Percentiles rank a stretch among this genome's conserved stretches.
Conservation (phyloP, 2,888 invertebrate species). For the Crossocerus cetratus region DNA sequence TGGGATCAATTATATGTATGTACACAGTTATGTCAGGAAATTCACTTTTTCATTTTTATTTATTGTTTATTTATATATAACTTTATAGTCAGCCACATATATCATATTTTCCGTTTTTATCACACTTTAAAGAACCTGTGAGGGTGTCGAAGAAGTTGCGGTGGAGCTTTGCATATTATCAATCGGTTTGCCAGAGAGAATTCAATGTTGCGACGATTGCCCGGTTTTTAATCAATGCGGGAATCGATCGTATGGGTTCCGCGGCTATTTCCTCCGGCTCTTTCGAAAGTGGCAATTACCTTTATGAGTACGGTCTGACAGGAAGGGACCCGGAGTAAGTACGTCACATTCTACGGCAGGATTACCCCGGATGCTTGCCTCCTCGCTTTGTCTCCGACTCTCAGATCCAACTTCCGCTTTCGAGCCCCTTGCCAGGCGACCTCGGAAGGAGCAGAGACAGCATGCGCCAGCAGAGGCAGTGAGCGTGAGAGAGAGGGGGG, state of each 20-base stretch:
- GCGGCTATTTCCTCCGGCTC: conserved; percentile 33
- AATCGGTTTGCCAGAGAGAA: too few species aligned
- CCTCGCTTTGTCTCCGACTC: conserved; percentile 71
- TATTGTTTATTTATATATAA: too few species aligned
- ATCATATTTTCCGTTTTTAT: too few species aligned
- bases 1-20: too few species aligned
- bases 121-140: too few species aligned
- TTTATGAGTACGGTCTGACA: conserved; percentile 64
- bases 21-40: too few species aligned
- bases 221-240: background rate
- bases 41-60: too few species aligned
- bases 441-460: conserved; percentile 41
- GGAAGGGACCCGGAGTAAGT: conserved; percentile 61
- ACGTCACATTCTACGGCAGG: conserved; percentile 70
- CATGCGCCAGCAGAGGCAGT: too few species aligned
- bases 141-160: too few species aligned
- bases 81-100: too few species aligned
- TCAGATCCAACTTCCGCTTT: conserved; percentile 65
- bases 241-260: conserved; percentile 3
- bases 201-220: background rate
- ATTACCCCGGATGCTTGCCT: conserved; percentile 70
- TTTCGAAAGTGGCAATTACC: conserved; percentile 70
- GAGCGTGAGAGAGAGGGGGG: conserved; percentile 29
- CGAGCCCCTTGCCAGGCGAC: conserved; percentile 47
- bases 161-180: too few species aligned